Percentiles rank a stretch among this genome's conserved stretches.
These are phyloP conservation scores for Beroe ovata DNA, from an alignment of 37 sponge, comb jelly and placozoan species.

Conservation along the genomic window DNA sequence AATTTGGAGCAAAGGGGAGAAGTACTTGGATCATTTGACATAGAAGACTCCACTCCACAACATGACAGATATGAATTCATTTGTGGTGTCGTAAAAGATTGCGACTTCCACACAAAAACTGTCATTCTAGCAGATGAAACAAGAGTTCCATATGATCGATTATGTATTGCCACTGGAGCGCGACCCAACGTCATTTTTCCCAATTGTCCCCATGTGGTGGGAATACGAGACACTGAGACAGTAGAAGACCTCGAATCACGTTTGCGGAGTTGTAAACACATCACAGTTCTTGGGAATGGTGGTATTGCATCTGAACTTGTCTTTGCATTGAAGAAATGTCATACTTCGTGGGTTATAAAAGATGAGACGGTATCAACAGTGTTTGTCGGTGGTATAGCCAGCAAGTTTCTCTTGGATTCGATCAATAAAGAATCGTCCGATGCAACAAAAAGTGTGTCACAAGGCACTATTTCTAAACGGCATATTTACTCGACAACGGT, in stretches of 20 bases:
- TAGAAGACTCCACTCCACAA: neutral
- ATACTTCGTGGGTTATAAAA: conserved; percentile 93
- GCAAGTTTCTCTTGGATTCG: conserved; percentile 83
- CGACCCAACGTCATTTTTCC: conserved; percentile 76
- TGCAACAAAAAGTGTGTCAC: neutral
- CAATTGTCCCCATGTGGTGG: conserved; percentile 74
- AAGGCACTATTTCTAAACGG: neutral
- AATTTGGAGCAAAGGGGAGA: conserved; percentile 20
- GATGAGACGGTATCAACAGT: conserved; percentile 81
- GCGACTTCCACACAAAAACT: conserved; percentile 54
- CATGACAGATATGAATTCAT: conserved; percentile 1
- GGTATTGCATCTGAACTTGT: conserved; percentile 97
- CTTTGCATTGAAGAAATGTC: conserved; percentile 79
- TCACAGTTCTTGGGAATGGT: conserved; percentile 94
- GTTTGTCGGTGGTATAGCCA: conserved; percentile 95
- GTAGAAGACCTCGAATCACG: conserved; percentile 82
- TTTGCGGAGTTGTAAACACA: conserved; percentile 73
- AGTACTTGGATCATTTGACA: neutral
- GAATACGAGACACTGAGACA: conserved; percentile 96
- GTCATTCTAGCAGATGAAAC: conserved; percentile 69
- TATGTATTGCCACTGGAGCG: conserved; percentile 94
- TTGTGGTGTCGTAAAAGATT: conserved; percentile 42
- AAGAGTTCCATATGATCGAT: conserved; percentile 74
- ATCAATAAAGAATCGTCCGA: neutral
- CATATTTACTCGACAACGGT: neutral